Percentiles rank a stretch among this genome's conserved stretches.
Evolutionary conservation across 1,140 invertebrate species (phyloP).

Genomic region (Tribolium madens): DNA sequence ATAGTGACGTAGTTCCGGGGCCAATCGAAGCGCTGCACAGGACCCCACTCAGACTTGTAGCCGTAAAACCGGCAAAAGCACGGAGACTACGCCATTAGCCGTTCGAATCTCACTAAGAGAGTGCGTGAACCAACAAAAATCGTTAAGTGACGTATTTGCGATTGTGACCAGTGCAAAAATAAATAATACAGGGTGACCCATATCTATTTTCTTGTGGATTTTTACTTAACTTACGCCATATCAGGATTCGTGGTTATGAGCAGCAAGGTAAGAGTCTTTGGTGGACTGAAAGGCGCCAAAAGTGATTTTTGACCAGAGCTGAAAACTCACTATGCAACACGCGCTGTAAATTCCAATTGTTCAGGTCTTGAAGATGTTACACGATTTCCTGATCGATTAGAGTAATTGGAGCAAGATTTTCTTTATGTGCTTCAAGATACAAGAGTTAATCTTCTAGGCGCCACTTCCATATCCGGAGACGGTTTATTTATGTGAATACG

Average conservation of each 20-base stretch:
- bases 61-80: constrained; percentile 53
- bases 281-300: not conserved
- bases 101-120: constrained; percentile 11
- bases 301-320: not conserved
- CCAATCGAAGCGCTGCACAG: constrained; percentile 41
- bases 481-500: not conserved
- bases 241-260: not conserved
- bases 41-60: constrained; percentile 38
- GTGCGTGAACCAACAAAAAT: constrained; percentile 18
- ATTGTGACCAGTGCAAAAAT: constrained; percentile 4
- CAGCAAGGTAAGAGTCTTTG: not conserved
- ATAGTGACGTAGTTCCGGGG: constrained; percentile 46
- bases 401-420: not conserved
- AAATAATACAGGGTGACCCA: constrained; percentile 20
- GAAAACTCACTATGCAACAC: not conserved
- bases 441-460: not conserved
- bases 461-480: constrained; percentile 14
- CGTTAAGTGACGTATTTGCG: too few relatives aligned
- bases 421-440: too few relatives aligned
- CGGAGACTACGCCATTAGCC: constrained; percentile 50
- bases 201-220: constrained; percentile 8
- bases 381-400: not conserved
- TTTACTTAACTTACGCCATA: not conserved
- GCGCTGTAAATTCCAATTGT: not conserved
- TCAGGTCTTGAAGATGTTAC: not conserved